phyloP scores from a whole-genome alignment of 2,888 invertebrate genomes.

The Zhengitettix transpicula region DNA sequence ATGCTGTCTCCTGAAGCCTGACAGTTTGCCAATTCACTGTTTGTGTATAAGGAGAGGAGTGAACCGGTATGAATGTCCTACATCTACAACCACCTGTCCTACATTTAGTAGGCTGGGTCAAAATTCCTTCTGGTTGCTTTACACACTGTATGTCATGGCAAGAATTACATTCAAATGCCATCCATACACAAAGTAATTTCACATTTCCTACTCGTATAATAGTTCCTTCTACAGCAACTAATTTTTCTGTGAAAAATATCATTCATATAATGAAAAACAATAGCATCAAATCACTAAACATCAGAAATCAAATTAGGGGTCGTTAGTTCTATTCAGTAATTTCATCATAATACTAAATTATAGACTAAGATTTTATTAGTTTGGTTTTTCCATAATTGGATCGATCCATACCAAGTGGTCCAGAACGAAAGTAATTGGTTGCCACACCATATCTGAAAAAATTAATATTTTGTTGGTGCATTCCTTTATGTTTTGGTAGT shows the following conservation, averaged over 20 bases:
- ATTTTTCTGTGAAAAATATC: slow-evolving; percentile 35
- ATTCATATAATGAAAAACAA: background rate
- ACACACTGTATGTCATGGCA: slow-evolving; percentile 51
- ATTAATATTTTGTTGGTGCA: no score
- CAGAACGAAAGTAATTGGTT: no score
- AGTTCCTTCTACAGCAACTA: slow-evolving; percentile 69
- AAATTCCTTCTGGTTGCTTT: slow-evolving; percentile 43
- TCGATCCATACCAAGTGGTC: no score
- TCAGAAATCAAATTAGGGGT: background rate
- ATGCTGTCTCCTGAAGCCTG: slow-evolving; percentile 61
- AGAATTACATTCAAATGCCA: slow-evolving; percentile 59
- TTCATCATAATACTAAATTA: background rate
- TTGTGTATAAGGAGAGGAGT: slow-evolving; percentile 50
- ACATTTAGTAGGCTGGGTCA: slow-evolving; percentile 39
- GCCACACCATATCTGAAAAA: no score
- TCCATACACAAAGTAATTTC: slow-evolving; percentile 52
- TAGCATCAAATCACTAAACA: background rate
- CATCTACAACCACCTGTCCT: slow-evolving; percentile 35
- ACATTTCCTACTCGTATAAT: slow-evolving; percentile 65
- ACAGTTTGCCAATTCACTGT: slow-evolving; percentile 67
- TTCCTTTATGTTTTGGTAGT: no score
- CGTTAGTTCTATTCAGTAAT: no score
- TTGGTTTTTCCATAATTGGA: no score
- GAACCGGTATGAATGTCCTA: slow-evolving; percentile 42
- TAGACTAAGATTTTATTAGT: background rate